Conservation (phyloP, 2,888 invertebrate genomes). For the Matsumyia berberina region DNA sequence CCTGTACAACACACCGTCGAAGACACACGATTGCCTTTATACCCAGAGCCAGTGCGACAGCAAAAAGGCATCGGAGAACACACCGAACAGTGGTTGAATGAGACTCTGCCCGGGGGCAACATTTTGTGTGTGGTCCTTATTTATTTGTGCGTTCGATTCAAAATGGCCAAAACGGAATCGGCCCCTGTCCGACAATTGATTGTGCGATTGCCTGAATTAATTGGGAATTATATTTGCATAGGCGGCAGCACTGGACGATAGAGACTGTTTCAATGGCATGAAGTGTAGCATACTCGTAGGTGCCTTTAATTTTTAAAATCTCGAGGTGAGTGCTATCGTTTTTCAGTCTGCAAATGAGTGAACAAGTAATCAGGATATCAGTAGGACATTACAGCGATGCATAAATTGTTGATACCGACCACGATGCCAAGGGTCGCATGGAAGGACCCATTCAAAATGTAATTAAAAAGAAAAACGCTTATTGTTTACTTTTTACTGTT, state of each 20-base stretch:
- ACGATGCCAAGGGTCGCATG: neutral
- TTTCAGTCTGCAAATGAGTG: neutral
- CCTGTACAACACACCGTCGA: neutral
- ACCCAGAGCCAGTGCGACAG: neutral
- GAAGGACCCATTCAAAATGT: slow-evolving; percentile 16
- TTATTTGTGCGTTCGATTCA: slow-evolving; percentile 42
- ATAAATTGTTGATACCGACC: slow-evolving; percentile 5
- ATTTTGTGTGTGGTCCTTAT: slow-evolving; percentile 36
- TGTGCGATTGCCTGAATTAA: slow-evolving; percentile 51
- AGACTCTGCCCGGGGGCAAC: slow-evolving; percentile 7
- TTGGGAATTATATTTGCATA: slow-evolving; percentile 36
- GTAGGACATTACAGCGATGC: neutral
- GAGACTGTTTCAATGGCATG: neutral
- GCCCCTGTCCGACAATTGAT: slow-evolving; percentile 43
- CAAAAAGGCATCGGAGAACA: slow-evolving; percentile 1
- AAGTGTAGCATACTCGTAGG: neutral
- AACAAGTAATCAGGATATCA: slow-evolving; percentile 9
- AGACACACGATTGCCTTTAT: neutral
- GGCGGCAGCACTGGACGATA: neutral
- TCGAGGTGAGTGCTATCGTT: neutral
- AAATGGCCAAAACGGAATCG: slow-evolving; percentile 45
- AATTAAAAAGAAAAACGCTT: neutral
- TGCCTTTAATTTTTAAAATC: neutral
- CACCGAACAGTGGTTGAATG: neutral
- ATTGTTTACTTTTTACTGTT: slow-evolving; percentile 4